Conservation (phyloP, 2,888 invertebrate genomes). For the Frankliniella fusca region DNA sequence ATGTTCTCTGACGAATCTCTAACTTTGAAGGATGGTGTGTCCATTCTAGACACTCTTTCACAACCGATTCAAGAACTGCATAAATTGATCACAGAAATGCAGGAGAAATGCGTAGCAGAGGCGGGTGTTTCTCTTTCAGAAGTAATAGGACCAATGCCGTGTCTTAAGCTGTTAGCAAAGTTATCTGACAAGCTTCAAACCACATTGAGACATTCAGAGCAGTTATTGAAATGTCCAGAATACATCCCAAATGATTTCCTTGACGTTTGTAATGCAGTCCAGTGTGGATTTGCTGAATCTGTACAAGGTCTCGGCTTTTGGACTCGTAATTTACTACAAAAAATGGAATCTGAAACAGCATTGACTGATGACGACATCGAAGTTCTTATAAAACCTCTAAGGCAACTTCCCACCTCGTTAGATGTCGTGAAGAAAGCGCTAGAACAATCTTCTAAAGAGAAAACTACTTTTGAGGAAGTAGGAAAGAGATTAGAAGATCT, state of each 20-base stretch:
- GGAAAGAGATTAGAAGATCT: not conserved
- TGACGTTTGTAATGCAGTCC: not conserved
- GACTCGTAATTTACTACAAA: not conserved
- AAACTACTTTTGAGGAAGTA: too few species aligned
- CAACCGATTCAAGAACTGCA: slow-evolving; percentile 42
- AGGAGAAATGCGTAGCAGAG: slow-evolving; percentile 32
- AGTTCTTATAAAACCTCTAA: too few species aligned
- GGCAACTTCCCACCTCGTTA: not conserved
- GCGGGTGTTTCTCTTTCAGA: not conserved
- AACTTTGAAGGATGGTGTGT: slow-evolving; percentile 37
- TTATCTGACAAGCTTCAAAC: not conserved
- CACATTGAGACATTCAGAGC: not conserved
- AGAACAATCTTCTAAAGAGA: slow-evolving; percentile 14
- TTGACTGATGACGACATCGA: slow-evolving; percentile 28
- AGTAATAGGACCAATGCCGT: not conserved
- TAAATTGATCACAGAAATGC: slow-evolving; percentile 35
- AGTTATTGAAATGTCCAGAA: not conserved
- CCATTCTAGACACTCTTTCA: slow-evolving; percentile 40
- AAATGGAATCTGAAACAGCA: not conserved
- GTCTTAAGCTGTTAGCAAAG: not conserved
- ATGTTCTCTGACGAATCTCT: slow-evolving; percentile 41
- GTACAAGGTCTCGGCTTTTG: not conserved
- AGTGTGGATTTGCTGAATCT: not conserved
- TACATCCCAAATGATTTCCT: not conserved
- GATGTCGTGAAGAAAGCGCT: not conserved